phyloP scores from a whole-genome alignment of 2,113 vertebrate genomes.

The Scomber japonicus region DNA sequence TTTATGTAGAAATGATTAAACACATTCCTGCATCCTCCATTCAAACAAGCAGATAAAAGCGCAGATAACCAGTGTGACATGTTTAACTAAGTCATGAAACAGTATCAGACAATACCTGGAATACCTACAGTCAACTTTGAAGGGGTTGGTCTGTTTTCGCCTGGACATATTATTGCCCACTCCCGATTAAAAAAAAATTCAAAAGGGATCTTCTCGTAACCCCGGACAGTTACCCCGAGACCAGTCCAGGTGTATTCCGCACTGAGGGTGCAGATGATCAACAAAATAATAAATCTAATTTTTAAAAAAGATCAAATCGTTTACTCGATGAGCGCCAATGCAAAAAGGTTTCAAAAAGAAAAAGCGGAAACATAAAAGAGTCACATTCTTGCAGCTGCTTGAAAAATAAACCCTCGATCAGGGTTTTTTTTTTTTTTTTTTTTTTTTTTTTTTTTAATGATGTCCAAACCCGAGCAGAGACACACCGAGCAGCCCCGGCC shows the following conservation, averaged over 20 bases:
- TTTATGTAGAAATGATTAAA: background rate
- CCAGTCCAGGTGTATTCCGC: conserved; percentile 65
- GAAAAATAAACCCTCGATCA: conserved; percentile 9
- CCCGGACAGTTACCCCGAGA: conserved; percentile 51
- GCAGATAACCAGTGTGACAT: background rate
- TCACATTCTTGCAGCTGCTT: conserved; percentile 68
- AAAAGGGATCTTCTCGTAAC: conserved; percentile 68
- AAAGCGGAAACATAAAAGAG: background rate
- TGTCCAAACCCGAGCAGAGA: conserved; percentile 57
- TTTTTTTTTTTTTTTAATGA: conserved; percentile 13
- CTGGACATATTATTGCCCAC: conserved; percentile 86
- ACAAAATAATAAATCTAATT: conserved; percentile 23
- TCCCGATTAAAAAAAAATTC: conserved; percentile 45
- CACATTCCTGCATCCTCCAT: background rate
- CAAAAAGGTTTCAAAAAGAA: background rate
- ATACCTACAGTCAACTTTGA: conserved; percentile 91
- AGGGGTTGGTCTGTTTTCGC: conserved; percentile 89
- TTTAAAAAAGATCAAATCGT: conserved; percentile 27
- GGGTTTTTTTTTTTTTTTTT: background rate
- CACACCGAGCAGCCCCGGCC: conserved; percentile 68
- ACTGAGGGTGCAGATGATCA: conserved; percentile 36
- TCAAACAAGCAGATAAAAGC: background rate
- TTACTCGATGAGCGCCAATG: background rate
- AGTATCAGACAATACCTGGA: conserved; percentile 71
- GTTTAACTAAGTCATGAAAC: conserved; percentile 24